phyloP scores from a whole-genome alignment of 2,888 invertebrate genomes.

The Melieria crassipennis region DNA sequence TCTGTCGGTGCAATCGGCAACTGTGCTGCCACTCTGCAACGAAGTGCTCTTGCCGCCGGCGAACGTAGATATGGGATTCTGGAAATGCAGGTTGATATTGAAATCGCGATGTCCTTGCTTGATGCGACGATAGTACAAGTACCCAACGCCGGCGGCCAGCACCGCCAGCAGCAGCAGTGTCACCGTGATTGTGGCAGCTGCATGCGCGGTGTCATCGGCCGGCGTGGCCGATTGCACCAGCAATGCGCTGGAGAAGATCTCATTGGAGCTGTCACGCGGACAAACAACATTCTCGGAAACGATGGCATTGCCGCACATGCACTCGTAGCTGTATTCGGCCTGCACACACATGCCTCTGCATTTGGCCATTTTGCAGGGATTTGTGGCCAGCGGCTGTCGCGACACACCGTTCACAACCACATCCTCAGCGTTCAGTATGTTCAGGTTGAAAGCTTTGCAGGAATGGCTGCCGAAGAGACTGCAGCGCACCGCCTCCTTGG shows the following conservation, averaged over 20 bases:
- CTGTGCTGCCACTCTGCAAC: constrained; percentile 38
- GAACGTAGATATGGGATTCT: constrained; percentile 63
- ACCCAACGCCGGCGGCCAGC: constrained; percentile 48
- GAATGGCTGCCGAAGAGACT: constrained; percentile 68
- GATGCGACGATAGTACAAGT: constrained; percentile 56
- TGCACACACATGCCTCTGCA: constrained; percentile 74
- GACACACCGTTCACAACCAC: constrained; percentile 70
- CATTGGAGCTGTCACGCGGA: constrained; percentile 47
- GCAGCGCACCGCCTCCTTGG: constrained; percentile 71
- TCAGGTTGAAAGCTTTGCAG: constrained; percentile 67
- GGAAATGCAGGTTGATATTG: constrained; percentile 65
- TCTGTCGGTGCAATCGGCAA: constrained; percentile 38
- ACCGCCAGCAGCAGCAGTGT: constrained; percentile 43
- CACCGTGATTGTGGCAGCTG: constrained; percentile 37
- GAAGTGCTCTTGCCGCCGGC: constrained; percentile 34
- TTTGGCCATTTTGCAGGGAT: constrained; percentile 68
- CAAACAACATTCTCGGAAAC: constrained; percentile 62
- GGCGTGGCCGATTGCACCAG: constrained; percentile 17
- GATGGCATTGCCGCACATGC: constrained; percentile 68
- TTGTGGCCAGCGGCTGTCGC: constrained; percentile 67
- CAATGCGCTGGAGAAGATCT: constrained; percentile 39
- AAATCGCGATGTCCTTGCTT: constrained; percentile 68
- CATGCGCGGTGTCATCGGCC: constrained; percentile 30
- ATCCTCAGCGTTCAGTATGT: constrained; percentile 66
- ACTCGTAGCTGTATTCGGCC: constrained; percentile 66